These are phyloP conservation scores for Heliangelus exortis DNA, from an alignment of 2,797 vertebrate genomes.

Conservation along the genomic window DNA sequence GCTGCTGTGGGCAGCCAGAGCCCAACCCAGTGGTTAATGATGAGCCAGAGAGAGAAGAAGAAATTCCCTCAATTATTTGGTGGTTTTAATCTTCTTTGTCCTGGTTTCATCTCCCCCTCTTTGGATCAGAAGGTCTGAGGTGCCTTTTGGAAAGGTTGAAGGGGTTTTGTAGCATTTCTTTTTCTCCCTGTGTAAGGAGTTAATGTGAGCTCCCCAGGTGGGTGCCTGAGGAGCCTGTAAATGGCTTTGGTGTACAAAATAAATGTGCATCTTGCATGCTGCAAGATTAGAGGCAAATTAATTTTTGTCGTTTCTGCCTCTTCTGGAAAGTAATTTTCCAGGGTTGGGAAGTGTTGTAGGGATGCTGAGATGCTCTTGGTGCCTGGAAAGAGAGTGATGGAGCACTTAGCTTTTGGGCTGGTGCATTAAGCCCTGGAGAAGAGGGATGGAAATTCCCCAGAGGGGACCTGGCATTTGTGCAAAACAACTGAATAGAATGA, in stretches of 20 bases:
- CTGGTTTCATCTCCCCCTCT: neutral
- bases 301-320: neutral
- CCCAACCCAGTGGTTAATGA: neutral
- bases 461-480: neutral
- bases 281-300: neutral
- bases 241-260: neutral
- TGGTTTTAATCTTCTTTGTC: neutral
- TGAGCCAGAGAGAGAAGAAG: neutral
- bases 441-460: neutral
- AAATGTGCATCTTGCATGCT: fast-evolving
- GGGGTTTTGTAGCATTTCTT: neutral
- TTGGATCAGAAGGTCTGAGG: neutral
- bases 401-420: neutral
- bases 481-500: neutral
- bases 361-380: neutral
- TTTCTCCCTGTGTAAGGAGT: neutral
- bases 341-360: neutral
- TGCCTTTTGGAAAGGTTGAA: neutral
- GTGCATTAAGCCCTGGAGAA: neutral
- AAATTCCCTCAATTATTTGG: neutral
- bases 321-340: neutral
- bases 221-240: neutral
- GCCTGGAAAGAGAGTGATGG: neutral
- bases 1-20: fast-evolving
- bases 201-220: neutral